Evolutionary conservation across 1,140 invertebrate genomes (phyloP).

Genomic region (Bathynomus jamesi): DNA sequence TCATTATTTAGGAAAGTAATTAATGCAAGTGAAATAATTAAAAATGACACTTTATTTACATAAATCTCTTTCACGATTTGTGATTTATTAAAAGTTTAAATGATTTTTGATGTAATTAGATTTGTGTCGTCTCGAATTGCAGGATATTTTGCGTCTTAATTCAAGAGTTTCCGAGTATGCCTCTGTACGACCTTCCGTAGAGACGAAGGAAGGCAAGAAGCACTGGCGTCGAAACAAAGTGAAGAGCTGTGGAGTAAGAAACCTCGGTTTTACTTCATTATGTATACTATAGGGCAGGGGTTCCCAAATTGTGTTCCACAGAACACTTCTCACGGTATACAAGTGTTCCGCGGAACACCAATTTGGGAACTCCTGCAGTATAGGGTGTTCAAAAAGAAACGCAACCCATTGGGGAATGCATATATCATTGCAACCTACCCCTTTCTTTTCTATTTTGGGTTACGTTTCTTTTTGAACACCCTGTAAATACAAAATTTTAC

Average conservation of each 20-base stretch:
- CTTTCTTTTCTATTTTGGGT: not conserved
- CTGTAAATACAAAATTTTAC: no score
- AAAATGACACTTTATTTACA: no score
- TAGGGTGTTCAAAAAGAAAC: not conserved
- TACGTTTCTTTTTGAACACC: not conserved
- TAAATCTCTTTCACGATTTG: no score
- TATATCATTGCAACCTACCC: not conserved
- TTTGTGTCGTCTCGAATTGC: no score
- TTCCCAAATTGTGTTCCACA: no score
- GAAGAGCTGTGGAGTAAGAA: constrained; percentile 71
- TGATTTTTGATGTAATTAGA: no score
- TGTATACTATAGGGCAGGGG: not conserved
- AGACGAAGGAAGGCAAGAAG: constrained; percentile 79
- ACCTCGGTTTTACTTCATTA: not conserved
- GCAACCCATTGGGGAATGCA: not conserved
- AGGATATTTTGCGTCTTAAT: constrained; percentile 81
- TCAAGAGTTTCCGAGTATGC: constrained; percentile 67
- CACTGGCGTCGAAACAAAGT: constrained; percentile 91
- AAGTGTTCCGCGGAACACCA: no score
- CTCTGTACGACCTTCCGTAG: constrained; percentile 64
- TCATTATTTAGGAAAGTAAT: no score
- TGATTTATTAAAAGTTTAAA: no score
- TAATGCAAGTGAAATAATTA: no score
- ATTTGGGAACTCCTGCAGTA: not conserved
- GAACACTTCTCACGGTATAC: no score